Evolutionary conservation across 2,797 vertebrate species (phyloP).

Genomic region (Denticeps clupeoides): DNA sequence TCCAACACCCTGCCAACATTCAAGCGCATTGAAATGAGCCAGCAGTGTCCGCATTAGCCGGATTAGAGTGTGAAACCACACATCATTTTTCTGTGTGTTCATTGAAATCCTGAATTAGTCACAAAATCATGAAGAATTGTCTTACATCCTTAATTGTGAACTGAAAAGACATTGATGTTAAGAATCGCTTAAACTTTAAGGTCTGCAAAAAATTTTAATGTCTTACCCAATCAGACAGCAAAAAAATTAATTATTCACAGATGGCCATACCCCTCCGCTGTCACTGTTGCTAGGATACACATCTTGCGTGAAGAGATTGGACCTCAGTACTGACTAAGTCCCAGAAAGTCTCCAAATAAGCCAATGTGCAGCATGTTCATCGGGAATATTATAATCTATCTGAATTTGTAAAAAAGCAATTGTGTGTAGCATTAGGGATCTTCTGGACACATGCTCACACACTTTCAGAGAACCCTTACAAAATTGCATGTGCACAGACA

Average conservation of each 20-base stretch:
- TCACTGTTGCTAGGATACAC: conserved; percentile 36
- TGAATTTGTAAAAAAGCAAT: conserved; percentile 2
- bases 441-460: too few species aligned
- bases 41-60: not conserved
- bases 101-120: conserved; percentile 1
- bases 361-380: conserved; percentile 24
- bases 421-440: too few species aligned
- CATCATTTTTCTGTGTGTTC: not conserved
- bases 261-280: not conserved
- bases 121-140: not conserved
- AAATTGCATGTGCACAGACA: too few species aligned
- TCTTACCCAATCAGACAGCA: too few species aligned
- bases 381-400: conserved; percentile 32
- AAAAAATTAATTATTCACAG: not conserved
- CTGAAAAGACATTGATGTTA: not conserved
- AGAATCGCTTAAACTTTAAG: not conserved
- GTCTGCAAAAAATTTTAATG: not conserved
- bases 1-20: not conserved
- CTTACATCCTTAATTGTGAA: not conserved
- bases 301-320: conserved; percentile 23
- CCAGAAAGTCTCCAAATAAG: conserved; percentile 31
- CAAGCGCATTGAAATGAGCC: conserved; percentile 4
- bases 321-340: conserved; percentile 32
- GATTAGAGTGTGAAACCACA: not conserved
- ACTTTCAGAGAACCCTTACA: too few species aligned